These are phyloP conservation scores for Perca schrenkii DNA, from an alignment of 2,113 vertebrate genomes.

Conservation along the genomic window DNA sequence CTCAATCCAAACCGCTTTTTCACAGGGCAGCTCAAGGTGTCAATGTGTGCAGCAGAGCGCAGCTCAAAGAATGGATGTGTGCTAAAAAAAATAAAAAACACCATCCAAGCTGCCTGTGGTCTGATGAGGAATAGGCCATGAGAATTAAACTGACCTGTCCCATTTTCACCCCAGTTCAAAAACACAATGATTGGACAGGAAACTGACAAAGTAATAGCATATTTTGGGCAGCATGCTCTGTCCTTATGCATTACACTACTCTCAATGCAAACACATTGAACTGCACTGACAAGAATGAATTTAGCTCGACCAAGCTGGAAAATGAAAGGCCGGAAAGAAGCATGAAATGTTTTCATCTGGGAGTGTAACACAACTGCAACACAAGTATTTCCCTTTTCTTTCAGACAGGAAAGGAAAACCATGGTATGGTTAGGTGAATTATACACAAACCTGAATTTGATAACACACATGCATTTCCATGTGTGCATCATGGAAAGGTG, in stretches of 20 bases:
- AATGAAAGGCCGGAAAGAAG: slow-evolving; percentile 37
- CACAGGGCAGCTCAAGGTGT: slow-evolving; percentile 29
- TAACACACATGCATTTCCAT: slow-evolving; percentile 16
- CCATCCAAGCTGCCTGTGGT: slow-evolving; percentile 13
- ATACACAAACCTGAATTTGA: slow-evolving; percentile 33
- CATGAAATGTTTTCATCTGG: slow-evolving; percentile 43
- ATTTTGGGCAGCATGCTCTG: slow-evolving; percentile 38
- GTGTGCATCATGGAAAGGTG: slow-evolving; percentile 21
- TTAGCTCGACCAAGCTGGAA: slow-evolving; percentile 37
- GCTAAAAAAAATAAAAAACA: not conserved
- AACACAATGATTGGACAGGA: slow-evolving; percentile 48
- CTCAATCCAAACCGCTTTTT: slow-evolving; percentile 31
- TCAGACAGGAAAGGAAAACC: slow-evolving; percentile 58
- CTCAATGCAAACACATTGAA: slow-evolving; percentile 40
- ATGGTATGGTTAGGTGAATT: slow-evolving; percentile 38
- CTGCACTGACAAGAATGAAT: slow-evolving; percentile 49
- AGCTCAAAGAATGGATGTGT: slow-evolving; percentile 7
- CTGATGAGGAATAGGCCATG: slow-evolving; percentile 35
- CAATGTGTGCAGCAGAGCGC: slow-evolving; percentile 15
- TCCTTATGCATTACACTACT: slow-evolving; percentile 49
- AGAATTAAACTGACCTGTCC: slow-evolving; percentile 45
- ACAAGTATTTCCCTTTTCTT: slow-evolving; percentile 33
- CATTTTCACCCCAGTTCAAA: slow-evolving; percentile 40
- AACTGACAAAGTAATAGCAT: slow-evolving; percentile 64
- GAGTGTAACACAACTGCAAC: slow-evolving; percentile 16